Evolutionary conservation across 2,797 vertebrate genomes (phyloP).

Genomic region (Melanogrammus aeglefinus): DNA sequence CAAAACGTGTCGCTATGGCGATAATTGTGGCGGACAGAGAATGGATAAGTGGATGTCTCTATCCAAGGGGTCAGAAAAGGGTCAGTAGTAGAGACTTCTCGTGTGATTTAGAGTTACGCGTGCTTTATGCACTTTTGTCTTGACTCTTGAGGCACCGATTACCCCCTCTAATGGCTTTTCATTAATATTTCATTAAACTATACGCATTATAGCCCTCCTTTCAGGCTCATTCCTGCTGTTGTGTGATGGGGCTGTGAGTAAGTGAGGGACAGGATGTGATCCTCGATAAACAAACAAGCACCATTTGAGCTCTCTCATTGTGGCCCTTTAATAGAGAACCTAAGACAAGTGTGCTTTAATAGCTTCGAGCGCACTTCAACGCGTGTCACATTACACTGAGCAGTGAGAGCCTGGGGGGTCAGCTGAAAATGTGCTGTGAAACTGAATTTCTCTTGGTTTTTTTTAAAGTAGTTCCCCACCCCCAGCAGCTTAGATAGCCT

Average conservation of each 20-base stretch:
- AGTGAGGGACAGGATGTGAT: too few species aligned
- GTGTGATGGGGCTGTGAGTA: background rate
- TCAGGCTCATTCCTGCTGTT: background rate
- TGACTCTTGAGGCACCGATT: background rate
- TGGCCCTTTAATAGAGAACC: background rate
- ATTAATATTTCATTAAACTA: slow-evolving; percentile 1
- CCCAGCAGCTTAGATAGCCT: slow-evolving; percentile 1
- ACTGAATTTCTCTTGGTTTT: slow-evolving; percentile 17
- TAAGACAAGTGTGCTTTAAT: background rate
- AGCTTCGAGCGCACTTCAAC: background rate
- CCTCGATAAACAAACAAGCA: background rate
- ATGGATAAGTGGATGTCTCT: background rate
- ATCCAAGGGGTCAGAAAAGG: background rate
- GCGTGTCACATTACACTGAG: background rate
- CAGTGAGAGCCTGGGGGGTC: background rate
- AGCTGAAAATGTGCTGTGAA: background rate
- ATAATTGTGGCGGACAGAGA: background rate
- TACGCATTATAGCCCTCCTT: background rate
- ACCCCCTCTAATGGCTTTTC: background rate
- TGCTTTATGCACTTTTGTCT: background rate
- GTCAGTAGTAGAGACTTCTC: background rate
- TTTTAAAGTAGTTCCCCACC: slow-evolving; percentile 7
- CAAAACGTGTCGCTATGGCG: background rate
- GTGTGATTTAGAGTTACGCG: background rate
- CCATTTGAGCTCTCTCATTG: too few species aligned